Percentiles rank a stretch among this genome's conserved stretches.
Conservation (phyloP, 2,797 vertebrate genomes). For the Cossypha polioptera region DNA sequence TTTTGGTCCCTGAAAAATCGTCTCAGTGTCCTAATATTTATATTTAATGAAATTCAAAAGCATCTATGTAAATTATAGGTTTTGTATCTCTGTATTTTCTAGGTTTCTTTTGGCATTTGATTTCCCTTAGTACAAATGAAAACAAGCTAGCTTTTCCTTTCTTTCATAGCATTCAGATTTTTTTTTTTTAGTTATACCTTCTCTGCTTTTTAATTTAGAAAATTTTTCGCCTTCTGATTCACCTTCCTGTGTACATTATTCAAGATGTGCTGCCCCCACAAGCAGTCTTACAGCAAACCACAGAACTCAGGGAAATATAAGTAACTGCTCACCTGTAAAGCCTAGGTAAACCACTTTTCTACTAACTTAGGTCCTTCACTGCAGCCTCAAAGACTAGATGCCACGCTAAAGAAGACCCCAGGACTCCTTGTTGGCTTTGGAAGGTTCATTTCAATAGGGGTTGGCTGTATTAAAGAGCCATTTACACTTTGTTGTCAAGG, state of each 20-base stretch:
- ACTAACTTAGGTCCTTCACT: background rate
- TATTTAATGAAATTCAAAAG: background rate
- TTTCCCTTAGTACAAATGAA: background rate
- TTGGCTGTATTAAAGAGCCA: conserved; percentile 41
- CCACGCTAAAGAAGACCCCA: background rate
- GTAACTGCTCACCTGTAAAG: background rate
- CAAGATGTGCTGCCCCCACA: background rate
- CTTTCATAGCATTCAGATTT: background rate
- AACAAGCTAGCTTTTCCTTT: background rate
- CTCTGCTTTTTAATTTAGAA: background rate
- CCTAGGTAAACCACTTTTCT: background rate
- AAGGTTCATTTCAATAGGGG: conserved; percentile 13
- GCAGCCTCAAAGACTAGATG: background rate
- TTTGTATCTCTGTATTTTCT: background rate
- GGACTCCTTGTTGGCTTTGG: background rate
- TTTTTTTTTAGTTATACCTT: background rate
- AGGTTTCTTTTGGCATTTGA: background rate
- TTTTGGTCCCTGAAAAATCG: background rate
- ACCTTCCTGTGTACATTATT: background rate
- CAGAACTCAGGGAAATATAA: background rate
- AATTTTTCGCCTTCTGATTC: background rate
- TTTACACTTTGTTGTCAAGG: conserved; percentile 49
- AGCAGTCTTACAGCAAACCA: background rate
- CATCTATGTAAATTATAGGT: background rate
- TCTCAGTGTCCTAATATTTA: background rate